Percentiles rank a stretch among this genome's conserved stretches.
These are phyloP conservation scores for Plagodis dolabraria DNA, from an alignment of 2,888 invertebrate genomes.

Conservation along the genomic window DNA sequence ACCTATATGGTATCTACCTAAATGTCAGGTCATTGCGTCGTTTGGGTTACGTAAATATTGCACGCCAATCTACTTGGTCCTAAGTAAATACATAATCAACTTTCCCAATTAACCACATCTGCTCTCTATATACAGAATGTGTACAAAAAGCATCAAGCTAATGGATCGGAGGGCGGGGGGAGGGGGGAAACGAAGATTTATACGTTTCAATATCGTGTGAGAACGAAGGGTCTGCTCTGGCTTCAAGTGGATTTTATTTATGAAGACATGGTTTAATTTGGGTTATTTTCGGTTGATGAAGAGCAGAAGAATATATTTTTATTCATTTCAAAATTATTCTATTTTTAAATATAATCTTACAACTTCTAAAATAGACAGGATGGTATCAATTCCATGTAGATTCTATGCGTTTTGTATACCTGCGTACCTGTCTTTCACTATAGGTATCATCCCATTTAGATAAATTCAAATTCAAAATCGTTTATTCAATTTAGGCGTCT, in stretches of 20 bases:
- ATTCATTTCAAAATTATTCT: too few species aligned
- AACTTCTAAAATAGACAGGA: too few species aligned
- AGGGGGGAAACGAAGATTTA: constrained; percentile 72
- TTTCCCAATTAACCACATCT: constrained; percentile 25
- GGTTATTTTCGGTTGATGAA: constrained; percentile 48
- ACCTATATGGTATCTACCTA: too few species aligned
- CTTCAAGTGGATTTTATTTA: constrained; percentile 72
- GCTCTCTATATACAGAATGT: constrained; percentile 25
- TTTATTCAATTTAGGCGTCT: too few species aligned
- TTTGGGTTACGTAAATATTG: too few species aligned
- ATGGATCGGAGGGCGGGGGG: constrained; percentile 68
- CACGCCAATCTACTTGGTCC: neutral
- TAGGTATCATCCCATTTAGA: too few species aligned
- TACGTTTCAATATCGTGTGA: constrained; percentile 76
- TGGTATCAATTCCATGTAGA: too few species aligned
- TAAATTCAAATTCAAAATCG: too few species aligned
- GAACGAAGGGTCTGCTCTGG: constrained; percentile 55
- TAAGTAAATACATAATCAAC: constrained; percentile 6
- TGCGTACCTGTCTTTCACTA: too few species aligned
- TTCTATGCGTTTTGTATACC: too few species aligned
- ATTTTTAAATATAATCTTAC: too few species aligned
- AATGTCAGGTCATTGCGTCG: too few species aligned
- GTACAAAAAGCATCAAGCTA: constrained; percentile 53
- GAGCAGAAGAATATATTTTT: constrained; percentile 6
- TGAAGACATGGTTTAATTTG: constrained; percentile 66